These are phyloP conservation scores for Amniataba percoides DNA, from an alignment of 2,797 vertebrate genomes.

Conservation along the genomic window DNA sequence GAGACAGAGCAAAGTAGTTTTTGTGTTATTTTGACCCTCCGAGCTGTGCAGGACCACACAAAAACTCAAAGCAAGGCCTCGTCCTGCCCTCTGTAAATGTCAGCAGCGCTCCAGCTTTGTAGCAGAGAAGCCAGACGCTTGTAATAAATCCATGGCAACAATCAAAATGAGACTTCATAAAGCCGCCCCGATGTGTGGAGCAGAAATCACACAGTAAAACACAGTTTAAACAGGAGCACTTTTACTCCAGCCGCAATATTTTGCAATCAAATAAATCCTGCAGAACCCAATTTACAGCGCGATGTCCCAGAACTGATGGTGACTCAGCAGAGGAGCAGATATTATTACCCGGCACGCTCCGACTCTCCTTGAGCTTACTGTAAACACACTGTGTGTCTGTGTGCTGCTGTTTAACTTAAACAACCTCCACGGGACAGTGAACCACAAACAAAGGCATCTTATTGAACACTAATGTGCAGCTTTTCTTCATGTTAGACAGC, in stretches of 20 bases:
- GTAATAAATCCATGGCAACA: slow-evolving; percentile 35
- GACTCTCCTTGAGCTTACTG: slow-evolving; percentile 39
- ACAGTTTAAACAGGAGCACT: neutral
- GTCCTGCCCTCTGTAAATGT: slow-evolving; percentile 43
- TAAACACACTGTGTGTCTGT: slow-evolving; percentile 10
- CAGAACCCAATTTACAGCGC: slow-evolving; percentile 61
- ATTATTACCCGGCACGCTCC: slow-evolving; percentile 17
- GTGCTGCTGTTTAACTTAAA: slow-evolving; percentile 17
- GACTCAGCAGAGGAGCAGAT: slow-evolving; percentile 76
- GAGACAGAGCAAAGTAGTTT: neutral
- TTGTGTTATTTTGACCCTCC: slow-evolving; percentile 3
- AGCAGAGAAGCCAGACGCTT: neutral
- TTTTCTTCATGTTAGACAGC: neutral
- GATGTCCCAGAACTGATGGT: slow-evolving; percentile 64
- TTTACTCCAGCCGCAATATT: slow-evolving; percentile 24
- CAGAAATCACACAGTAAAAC: neutral
- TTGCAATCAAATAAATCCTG: slow-evolving; percentile 49
- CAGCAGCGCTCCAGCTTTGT: neutral
- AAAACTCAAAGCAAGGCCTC: neutral
- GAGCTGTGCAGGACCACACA: slow-evolving; percentile 9
- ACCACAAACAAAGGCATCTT: neutral
- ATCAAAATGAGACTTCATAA: slow-evolving; percentile 14
- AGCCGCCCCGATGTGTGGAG: neutral
- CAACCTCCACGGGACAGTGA: neutral
- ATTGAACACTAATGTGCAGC: neutral